Base-by-base conservation (phyloP, 2,888 invertebrate species). In the Ophion obscuratus region DNA sequence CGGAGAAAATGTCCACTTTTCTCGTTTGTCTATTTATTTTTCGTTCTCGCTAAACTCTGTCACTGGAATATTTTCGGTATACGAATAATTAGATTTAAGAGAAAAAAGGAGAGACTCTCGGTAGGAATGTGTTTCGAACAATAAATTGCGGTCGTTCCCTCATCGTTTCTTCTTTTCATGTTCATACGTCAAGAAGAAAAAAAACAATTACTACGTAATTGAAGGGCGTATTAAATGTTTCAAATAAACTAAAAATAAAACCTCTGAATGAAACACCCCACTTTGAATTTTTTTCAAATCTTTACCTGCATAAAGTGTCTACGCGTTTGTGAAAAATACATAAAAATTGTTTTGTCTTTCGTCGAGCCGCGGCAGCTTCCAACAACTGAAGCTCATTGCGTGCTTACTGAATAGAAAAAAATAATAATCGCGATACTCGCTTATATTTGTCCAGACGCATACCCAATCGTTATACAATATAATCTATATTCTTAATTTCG, bases 91-190 rank as follows among this genome's bases (percentile, higher is more conserved):
- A 66, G 76, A 64, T 20, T 76, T 20, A 36, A 80, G 27, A 73
- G 44, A 61, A 70, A 31, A 80, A 70, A 74, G 61, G 68, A 73
- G 74, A 74, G 78, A 61, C 67, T 70, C 81, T 75, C 70, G 74
- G 78, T 81, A 88, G 87, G 87, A 88, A 88, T 88, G 88, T 87
- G 84, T 87, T 84, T 86, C 83, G 83, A 87, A 87, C 85, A 83
- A 84, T 83, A 83, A 88, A 81, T 81, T 77, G 80, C 81, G 84
- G 84, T 71, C 71, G 78, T 79, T 84, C 62, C 79, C 79, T 61
- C 76, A 82, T 59, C 44, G 64, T 62, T 14, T 31, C 24, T 53
- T 24, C 24, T 62, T 40, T 71, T 57, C 70, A 17, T 31, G 61
- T 64, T 53, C 77, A 24, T 57, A 61, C 80, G 36, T 44, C 71